Evolutionary conservation across 2,888 invertebrate genomes (phyloP).

Genomic region (Eupeodes latifasciatus): DNA sequence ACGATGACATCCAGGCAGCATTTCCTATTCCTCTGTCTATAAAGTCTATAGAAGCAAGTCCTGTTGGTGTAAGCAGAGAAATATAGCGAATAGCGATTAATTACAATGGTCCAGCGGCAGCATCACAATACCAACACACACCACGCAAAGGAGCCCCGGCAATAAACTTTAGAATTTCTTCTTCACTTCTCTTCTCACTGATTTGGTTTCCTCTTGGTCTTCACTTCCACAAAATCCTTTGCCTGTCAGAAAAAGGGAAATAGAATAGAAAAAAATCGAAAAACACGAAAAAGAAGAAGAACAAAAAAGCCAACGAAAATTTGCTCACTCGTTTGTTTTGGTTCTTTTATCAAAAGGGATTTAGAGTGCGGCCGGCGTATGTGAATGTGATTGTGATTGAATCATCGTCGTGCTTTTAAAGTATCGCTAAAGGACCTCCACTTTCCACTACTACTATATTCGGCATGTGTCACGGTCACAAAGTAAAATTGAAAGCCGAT

Average conservation of each 20-base stretch:
- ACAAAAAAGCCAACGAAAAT: conserved; percentile 17
- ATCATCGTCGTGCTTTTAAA: conserved; percentile 63
- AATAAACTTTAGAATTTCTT: conserved; percentile 52
- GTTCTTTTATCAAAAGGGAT: conserved; percentile 42
- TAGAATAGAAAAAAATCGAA: conserved; percentile 7
- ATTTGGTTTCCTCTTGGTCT: conserved; percentile 48
- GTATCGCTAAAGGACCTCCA: conserved; percentile 44
- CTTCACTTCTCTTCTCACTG: conserved; percentile 22
- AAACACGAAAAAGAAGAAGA: neutral
- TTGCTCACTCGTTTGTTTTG: conserved; percentile 36
- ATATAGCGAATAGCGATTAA: conserved; percentile 69
- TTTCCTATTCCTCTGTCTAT: conserved; percentile 41
- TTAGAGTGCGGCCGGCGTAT: conserved; percentile 54
- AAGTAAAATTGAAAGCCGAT: conserved; percentile 60
- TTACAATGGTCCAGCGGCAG: conserved; percentile 57
- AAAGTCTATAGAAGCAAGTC: neutral
- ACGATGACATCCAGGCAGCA: conserved; percentile 68
- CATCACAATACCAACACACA: conserved; percentile 35
- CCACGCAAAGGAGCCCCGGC: conserved; percentile 9
- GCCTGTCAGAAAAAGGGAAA: conserved; percentile 18
- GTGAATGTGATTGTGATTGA: conserved; percentile 67
- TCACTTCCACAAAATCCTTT: conserved; percentile 32
- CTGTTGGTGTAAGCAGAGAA: conserved; percentile 69
- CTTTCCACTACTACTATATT: neutral
- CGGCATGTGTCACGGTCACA: conserved; percentile 50